These are phyloP conservation scores for Drosophila triauraria DNA, from an alignment of 1,140 invertebrate genomes.

Conservation along the genomic window DNA sequence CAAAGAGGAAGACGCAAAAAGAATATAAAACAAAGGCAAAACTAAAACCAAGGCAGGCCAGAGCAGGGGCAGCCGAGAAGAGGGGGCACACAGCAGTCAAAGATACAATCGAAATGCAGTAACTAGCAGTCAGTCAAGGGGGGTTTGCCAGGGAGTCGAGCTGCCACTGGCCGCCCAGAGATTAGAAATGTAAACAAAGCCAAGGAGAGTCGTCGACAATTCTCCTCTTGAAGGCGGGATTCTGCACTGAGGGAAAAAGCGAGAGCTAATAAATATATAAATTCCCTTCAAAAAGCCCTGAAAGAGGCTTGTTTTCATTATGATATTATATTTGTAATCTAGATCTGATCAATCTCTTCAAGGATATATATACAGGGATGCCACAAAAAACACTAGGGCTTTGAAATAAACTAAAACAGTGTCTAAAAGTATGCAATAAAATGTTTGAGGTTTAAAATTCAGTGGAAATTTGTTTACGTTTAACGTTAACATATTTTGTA, in stretches of 20 bases:
- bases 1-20: conserved; percentile 55
- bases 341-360: too few relatives aligned
- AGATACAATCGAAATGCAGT: conserved; percentile 83
- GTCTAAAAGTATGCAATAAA: too few relatives aligned
- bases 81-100: conserved; percentile 57
- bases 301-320: not conserved
- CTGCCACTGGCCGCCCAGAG: conserved; percentile 40
- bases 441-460: too few relatives aligned
- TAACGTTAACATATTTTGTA: too few relatives aligned
- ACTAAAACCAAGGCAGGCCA: conserved; percentile 52
- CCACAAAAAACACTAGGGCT: too few relatives aligned
- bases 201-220: conserved; percentile 49
- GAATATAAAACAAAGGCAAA: conserved; percentile 75
- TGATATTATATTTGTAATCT: not conserved
- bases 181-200: conserved; percentile 82
- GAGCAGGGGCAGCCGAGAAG: conserved; percentile 1
- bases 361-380: too few relatives aligned
- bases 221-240: conserved; percentile 22
- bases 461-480: too few relatives aligned
- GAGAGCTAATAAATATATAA: not conserved
- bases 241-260: not conserved
- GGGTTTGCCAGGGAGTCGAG: not conserved
- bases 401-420: too few relatives aligned
- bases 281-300: too few relatives aligned
- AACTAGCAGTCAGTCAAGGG: conserved; percentile 53